Base-by-base conservation (phyloP, 2,888 invertebrate species). In the Aphidoletes aphidimyza region DNA sequence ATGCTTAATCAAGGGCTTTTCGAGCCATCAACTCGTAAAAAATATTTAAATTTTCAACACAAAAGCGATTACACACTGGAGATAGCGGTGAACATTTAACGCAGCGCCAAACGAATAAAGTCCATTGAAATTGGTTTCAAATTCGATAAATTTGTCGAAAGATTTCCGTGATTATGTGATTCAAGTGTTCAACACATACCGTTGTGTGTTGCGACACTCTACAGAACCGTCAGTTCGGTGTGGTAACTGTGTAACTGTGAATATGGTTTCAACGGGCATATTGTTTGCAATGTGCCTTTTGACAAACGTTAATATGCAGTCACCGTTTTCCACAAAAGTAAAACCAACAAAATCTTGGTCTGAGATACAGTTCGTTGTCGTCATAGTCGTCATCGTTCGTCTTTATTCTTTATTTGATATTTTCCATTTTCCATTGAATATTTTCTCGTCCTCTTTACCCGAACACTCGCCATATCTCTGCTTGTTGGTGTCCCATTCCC, bases 131-230 rank as follows among this genome's bases (percentile, higher is more conserved):
- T 39, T 69, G 2, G 30, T 34, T 69, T 34, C 17, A 30, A 69
- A 69, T 69, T 69, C 69, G 30, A 69, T 69, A 69, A 69, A 69
- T 69, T 69, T 69, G 69, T 69, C 69, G 69, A 69, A 30, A 69
- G 69, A 69, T 69, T 69, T 69, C 69, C 69, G 69, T 69, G 69
- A 69, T 69, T 69, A 22, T 22, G 54, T 22, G n/a, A 54, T 54
- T 54, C 9, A n/a, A n/a, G n/a, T n/a, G n/a, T n/a, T n/a, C n/a
- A n/a, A n/a, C n/a, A n/a, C n/a, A n/a, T n/a, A n/a, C n/a, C n/a
- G n/a, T n/a, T n/a, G n/a, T n/a, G n/a, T n/a, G n/a, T n/a, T n/a
- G n/a, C n/a, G n/a, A n/a, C n/a, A n/a, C n/a, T n/a, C n/a, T n/a
- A n/a, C n/a, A n/a, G n/a, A n/a, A n/a, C n/a, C n/a, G n/a, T n/a